These are phyloP conservation scores for Theonella swinhoei DNA, from an alignment of 37 sponge, comb jelly and placozoan genomes.

Conservation along the genomic window DNA sequence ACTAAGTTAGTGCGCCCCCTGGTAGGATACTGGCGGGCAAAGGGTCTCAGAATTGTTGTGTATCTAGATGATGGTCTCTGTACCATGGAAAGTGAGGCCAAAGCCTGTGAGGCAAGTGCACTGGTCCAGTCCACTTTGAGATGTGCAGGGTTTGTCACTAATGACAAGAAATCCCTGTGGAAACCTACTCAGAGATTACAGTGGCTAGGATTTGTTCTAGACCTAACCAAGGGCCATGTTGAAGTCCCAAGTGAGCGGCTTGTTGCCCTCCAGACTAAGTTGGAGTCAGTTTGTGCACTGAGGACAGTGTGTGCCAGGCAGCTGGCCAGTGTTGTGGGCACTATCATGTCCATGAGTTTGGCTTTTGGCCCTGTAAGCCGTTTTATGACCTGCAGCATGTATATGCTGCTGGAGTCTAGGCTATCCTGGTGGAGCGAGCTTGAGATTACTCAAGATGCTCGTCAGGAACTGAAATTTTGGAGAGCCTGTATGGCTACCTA, in stretches of 20 bases:
- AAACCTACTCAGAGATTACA: not conserved
- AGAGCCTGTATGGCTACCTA: not conserved
- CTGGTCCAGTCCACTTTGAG: not conserved
- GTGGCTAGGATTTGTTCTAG: conserved; percentile 35
- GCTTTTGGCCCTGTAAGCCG: conserved; percentile 1
- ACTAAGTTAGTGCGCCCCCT: conserved; percentile 39
- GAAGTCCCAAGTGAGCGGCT: conserved; percentile 5
- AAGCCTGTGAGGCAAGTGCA: not conserved
- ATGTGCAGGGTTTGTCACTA: conserved; percentile 13
- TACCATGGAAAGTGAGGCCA: not conserved
- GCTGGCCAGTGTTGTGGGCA: not conserved
- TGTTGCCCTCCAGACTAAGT: not conserved
- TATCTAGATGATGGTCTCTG: conserved; percentile 54
- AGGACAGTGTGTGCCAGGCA: not conserved
- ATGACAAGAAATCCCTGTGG: conserved; percentile 14
- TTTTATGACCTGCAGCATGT: no score
- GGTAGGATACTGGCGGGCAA: conserved; percentile 14
- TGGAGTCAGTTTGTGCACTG: not conserved
- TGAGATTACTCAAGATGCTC: not conserved
- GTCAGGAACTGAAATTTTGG: conserved; percentile 23
- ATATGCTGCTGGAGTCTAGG: no score
- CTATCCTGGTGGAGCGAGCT: conserved; percentile 13
- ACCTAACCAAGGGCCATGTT: conserved; percentile 17
- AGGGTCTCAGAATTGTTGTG: conserved; percentile 23
- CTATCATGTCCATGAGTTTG: not conserved